Evolutionary conservation across 1,140 invertebrate species (phyloP).

Genomic region (Thaumatotibia leucotreta): DNA sequence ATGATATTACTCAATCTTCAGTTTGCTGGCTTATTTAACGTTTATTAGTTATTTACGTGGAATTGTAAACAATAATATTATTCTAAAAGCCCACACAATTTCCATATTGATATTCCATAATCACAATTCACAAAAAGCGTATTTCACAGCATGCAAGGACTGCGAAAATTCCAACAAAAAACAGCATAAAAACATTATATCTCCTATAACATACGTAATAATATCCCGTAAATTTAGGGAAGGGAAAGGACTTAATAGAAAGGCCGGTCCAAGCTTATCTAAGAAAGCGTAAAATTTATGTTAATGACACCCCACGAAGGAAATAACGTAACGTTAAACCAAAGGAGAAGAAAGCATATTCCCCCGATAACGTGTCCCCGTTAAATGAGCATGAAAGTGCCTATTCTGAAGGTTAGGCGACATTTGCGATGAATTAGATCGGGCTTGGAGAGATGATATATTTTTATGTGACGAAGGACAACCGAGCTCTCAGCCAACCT

Average conservation of each 20-base stretch:
- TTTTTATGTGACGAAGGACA: too few relatives aligned
- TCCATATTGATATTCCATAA: neutral
- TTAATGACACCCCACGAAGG: conserved; percentile 38
- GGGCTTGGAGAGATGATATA: too few relatives aligned
- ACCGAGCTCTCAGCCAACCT: too few relatives aligned
- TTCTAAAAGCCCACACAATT: neutral
- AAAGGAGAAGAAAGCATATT: conserved; percentile 27
- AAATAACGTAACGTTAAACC: conserved; percentile 40
- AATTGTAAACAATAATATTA: neutral
- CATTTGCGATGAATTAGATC: neutral
- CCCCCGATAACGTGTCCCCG: conserved; percentile 35
- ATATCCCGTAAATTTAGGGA: conserved; percentile 33
- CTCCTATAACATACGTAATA: conserved; percentile 34
- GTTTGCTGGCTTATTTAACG: too few relatives aligned
- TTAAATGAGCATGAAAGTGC: conserved; percentile 27
- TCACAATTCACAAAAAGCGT: neutral
- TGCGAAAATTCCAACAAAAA: neutral
- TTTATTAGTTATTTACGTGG: neutral
- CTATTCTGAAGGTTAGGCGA: conserved; percentile 20
- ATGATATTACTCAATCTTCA: too few relatives aligned
- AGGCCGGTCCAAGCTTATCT: conserved; percentile 43
- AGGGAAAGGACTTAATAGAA: conserved; percentile 36
- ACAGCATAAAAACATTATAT: conserved; percentile 15
- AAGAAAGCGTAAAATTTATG: conserved; percentile 50
- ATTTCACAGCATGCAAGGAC: neutral